Evolutionary conservation across 2,113 vertebrate species (phyloP).

Genomic region (Ictalurus furcatus): DNA sequence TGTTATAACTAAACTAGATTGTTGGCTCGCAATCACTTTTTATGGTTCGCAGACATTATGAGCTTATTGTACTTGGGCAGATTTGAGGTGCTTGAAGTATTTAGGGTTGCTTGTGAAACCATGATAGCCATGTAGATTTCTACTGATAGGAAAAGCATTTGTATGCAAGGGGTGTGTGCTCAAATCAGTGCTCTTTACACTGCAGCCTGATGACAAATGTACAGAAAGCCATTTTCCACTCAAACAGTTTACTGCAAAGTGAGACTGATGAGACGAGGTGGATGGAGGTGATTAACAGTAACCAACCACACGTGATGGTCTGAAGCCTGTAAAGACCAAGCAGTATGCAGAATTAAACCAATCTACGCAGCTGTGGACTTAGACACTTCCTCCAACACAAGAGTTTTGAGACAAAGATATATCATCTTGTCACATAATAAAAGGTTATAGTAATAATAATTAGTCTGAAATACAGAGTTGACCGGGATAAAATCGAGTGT

Average conservation of each 20-base stretch:
- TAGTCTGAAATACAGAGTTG: not conserved
- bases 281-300: not conserved
- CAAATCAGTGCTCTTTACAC: no score
- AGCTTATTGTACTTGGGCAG: not conserved
- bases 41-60: not conserved
- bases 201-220: not conserved
- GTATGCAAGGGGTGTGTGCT: not conserved
- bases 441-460: not conserved
- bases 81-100: not conserved
- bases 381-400: not conserved
- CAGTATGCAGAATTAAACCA: not conserved
- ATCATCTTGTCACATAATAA: not conserved
- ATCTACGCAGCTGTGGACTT: not conserved
- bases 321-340: not conserved
- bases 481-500: not conserved
- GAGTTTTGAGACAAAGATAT: not conserved
- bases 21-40: not conserved
- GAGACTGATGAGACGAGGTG: not conserved
- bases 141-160: not conserved
- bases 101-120: conserved; percentile 1
- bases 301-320: conserved; percentile 1
- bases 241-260: not conserved
- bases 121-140: not conserved
- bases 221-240: not conserved
- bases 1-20: no score